Base-by-base conservation (phyloP, 2,888 invertebrate species). In the Diplolepis rosae region DNA sequence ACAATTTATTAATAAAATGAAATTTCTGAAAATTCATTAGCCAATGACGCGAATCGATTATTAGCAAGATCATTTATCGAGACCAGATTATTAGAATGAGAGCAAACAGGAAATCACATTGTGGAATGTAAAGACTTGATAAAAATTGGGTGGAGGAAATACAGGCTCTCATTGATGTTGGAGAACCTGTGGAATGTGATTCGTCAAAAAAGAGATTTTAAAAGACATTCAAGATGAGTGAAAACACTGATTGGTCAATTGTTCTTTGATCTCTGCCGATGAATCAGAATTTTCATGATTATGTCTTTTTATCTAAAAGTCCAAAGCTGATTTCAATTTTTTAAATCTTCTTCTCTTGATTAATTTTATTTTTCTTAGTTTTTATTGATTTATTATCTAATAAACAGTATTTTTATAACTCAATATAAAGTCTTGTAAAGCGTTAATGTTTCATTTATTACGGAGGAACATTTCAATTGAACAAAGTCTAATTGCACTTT, bases 221-320 rank as follows among this genome's bases (percentile, higher is more conserved):
- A 68, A 71, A 75, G 69, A 70, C 65, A 9, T 54, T 72, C 68
- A 68, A 56, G 30, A 67, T 65, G 77, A 77, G 84, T 82, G 79
- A 80, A 81, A 80, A 80, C 77, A 81, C 72, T 82, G 83, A 84
- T 83, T 84, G n/a, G 82, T 83, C 79, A 78, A 80, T 83, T 84
- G 80, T 83, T 78, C 80, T 79, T 79, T 79, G 79, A 77, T 72
- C 68, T 71, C 48, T 66, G 50, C 39, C 66, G 50, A 39, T 50
- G 42, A 48, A n/a, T n/a, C n/a, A n/a, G n/a, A n/a, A n/a, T n/a
- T n/a, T n/a, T n/a, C n/a, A n/a, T n/a, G n/a, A n/a, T n/a, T n/a
- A n/a, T n/a, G n/a, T n/a, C n/a, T n/a, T n/a, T n/a, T n/a, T n/a
- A n/a, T n/a, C n/a, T n/a, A n/a, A n/a, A n/a, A n/a, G n/a, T n/a